phyloP scores from a whole-genome alignment of 2,797 vertebrate genomes.

The Silurus aristotelis region DNA sequence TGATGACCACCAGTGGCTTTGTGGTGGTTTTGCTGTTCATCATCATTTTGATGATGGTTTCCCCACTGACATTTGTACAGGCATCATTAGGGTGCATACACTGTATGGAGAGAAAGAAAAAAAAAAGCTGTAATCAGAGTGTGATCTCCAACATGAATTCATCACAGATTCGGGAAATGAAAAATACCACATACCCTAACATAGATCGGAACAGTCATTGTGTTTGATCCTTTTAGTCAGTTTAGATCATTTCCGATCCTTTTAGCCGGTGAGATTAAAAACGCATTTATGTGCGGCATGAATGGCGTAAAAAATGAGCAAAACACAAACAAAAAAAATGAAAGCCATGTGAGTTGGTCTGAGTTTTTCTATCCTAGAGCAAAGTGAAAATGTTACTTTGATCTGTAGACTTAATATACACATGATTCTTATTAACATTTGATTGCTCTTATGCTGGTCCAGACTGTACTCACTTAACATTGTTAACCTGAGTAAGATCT shows the following conservation, averaged over 20 bases:
- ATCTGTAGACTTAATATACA: slow-evolving; percentile 13
- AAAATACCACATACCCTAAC: slow-evolving; percentile 16
- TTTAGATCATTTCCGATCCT: neutral
- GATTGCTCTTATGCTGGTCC: neutral
- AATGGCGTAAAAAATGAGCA: neutral
- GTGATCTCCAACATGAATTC: neutral
- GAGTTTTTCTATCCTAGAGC: neutral
- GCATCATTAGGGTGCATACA: slow-evolving; percentile 81
- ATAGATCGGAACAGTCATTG: neutral
- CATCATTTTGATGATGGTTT: slow-evolving; percentile 85
- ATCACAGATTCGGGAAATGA: slow-evolving; percentile 1
- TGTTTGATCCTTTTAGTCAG: neutral
- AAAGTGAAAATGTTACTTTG: slow-evolving; percentile 24
- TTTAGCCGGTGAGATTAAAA: slow-evolving; percentile 34
- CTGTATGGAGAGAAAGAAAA: slow-evolving; percentile 66
- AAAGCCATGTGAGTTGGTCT: neutral
- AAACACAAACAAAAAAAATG: slow-evolving; percentile 20
- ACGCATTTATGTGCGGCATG: neutral
- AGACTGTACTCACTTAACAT: neutral
- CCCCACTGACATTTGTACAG: slow-evolving; percentile 75
- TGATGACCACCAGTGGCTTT: slow-evolving; percentile 83
- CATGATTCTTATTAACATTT: slow-evolving; percentile 1
- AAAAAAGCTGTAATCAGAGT: neutral
- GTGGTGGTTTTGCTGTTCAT: slow-evolving; percentile 83
- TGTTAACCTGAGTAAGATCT: neutral